Percentiles rank a stretch among this genome's conserved stretches.
Conservation (phyloP, 2,888 invertebrate species). For the Tipula lateralis region DNA sequence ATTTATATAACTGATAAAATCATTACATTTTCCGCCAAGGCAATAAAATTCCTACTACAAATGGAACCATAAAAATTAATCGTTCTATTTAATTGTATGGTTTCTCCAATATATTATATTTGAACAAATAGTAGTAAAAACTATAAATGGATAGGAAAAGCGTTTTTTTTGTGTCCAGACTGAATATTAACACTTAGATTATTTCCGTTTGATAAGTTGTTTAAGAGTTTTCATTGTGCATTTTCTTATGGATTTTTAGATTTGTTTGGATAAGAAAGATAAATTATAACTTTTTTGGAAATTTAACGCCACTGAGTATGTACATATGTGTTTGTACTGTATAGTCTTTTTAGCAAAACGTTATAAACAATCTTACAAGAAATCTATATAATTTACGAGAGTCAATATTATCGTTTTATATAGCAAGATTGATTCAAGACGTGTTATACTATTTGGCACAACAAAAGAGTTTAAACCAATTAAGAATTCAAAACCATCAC, state of each 20-base stretch:
- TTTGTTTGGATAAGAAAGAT: neutral
- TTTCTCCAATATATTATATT: neutral
- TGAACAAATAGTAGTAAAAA: neutral
- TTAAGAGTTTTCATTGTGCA: neutral
- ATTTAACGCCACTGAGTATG: neutral
- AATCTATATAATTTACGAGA: no score
- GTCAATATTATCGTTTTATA: no score
- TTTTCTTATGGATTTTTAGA: neutral
- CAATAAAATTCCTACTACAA: neutral
- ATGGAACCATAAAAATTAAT: constrained; percentile 1
- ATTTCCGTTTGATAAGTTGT: constrained; percentile 15
- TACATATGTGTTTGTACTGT: neutral
- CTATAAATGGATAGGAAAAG: neutral
- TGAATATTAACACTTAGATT: constrained; percentile 27
- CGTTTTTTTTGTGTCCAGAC: neutral
- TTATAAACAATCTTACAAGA: neutral
- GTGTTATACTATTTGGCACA: no score
- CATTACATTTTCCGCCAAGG: neutral
- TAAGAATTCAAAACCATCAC: neutral
- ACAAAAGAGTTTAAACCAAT: neutral
- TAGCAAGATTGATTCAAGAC: no score
- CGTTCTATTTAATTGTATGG: neutral
- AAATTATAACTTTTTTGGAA: neutral
- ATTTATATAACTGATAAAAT: neutral
- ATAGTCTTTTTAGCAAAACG: neutral